Conservation (phyloP, 1,140 invertebrate genomes). For the Drosophila sulfurigaster region DNA sequence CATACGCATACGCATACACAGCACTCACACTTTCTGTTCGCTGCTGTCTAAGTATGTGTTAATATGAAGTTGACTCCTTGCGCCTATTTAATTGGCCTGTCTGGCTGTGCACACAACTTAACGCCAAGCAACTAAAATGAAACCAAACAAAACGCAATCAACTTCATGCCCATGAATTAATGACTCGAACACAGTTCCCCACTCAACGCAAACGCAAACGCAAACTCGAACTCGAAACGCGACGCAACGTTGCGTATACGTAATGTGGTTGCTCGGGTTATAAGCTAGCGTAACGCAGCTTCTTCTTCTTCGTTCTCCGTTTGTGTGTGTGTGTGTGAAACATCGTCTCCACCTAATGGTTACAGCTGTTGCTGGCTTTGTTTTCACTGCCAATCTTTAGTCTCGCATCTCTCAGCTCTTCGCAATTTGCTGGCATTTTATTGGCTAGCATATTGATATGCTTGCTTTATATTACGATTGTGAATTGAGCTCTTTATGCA, state of each 20-base stretch:
- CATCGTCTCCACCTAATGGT: neutral
- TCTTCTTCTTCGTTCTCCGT: too few species aligned
- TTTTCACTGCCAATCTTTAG: neutral
- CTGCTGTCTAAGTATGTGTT: constrained; percentile 41
- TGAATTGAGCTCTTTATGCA: too few species aligned
- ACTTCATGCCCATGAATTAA: constrained; percentile 82
- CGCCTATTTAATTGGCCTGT: constrained; percentile 50
- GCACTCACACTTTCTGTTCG: neutral
- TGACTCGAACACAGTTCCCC: constrained; percentile 44
- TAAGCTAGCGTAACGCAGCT: neutral
- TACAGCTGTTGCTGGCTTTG: neutral
- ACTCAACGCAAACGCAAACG: constrained; percentile 7
- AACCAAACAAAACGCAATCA: constrained; percentile 66
- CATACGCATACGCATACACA: neutral
- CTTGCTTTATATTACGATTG: neutral
- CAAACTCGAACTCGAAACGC: neutral
- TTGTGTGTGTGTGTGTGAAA: too few species aligned
- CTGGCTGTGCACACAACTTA: constrained; percentile 29
- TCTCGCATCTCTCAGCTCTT: neutral
- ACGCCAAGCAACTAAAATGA: constrained; percentile 28
- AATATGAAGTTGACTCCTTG: constrained; percentile 49
- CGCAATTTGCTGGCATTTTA: neutral
- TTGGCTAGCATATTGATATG: neutral
- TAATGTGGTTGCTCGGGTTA: neutral
- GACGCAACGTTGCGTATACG: constrained; percentile 20